Evolutionary conservation across 2,113 vertebrate species (phyloP), one percentile per base, ranked within the genome.

Genomic region (Falco punctatus): DNA sequence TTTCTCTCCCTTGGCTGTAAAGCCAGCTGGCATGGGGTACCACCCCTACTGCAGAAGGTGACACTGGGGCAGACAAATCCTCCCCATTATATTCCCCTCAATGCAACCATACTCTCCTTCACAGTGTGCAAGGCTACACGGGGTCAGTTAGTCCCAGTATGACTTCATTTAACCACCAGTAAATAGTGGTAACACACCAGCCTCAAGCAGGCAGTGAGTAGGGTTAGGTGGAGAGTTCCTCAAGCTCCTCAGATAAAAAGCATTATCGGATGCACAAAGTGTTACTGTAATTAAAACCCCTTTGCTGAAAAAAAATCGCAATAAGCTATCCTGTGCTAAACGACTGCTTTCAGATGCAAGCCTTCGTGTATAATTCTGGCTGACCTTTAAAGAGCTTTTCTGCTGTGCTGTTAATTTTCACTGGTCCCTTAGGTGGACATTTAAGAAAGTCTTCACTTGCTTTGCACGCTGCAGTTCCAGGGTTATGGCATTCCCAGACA

Each of bases 321-420:
- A 13, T 2, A 61, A 51, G 52, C 83, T 77, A 59, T 7, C 33
- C 46, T 7, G 35, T 22, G 58, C 82, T 79, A 21, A 90, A 11
- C 0, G 10, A 40, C 27, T 23, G 3, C 75, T 73, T 61, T 61
- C 49, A 49, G 49, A 62, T 40, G 19, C 58, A 75, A 65, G 16
- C 57, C 62, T 52, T 59, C 35, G 17, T 2, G 0, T 8, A 6
- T 9, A 30, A 57, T 66, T 84, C 81, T 67, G 57, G 46, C 48
- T 95, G 89, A 85, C 84, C 90, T 95, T 96, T 79, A 54, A 22
- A 82, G 42, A 82, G 28, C 2, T 0, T 58, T 80, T 88, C 57
- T 73, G 38, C 70, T 33, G 55, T 49, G 74, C 61, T 18, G 3
- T 78, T 95, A 54, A 92, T 95, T 96, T 91, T 71, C 90, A 51